Evolutionary conservation across 2,797 vertebrate genomes (phyloP).

Genomic region (Melanotaenia trifasciata): DNA sequence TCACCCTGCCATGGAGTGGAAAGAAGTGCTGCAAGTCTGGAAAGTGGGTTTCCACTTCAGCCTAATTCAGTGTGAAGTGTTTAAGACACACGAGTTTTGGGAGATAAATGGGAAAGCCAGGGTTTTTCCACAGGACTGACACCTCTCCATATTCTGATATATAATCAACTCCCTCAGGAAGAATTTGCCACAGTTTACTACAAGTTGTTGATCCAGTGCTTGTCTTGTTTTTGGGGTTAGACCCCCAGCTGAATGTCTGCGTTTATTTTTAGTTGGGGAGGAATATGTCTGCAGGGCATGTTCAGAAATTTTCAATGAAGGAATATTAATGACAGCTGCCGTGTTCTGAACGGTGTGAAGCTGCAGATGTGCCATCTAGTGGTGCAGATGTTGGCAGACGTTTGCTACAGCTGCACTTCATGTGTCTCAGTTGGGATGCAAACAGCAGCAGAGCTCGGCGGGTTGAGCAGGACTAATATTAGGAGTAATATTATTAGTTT

Average conservation of each 20-base stretch:
- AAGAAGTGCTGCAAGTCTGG: slow-evolving; percentile 60
- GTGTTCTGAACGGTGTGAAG: neutral
- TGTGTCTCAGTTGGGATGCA: neutral
- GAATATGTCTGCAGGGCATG: slow-evolving; percentile 7
- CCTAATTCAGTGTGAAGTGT: slow-evolving; percentile 75
- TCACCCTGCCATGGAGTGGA: slow-evolving; percentile 60
- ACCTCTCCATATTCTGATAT: slow-evolving; percentile 42
- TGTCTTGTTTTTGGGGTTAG: slow-evolving; percentile 11
- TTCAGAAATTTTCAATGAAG: slow-evolving; percentile 18
- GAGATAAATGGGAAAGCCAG: slow-evolving; percentile 62
- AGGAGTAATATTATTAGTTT: no score
- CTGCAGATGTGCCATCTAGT: slow-evolving; percentile 67
- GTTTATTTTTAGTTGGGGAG: slow-evolving; percentile 3
- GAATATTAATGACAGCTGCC: slow-evolving; percentile 36
- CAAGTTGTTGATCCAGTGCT: slow-evolving; percentile 21
- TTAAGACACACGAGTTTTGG: slow-evolving; percentile 54
- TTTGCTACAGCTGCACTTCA: slow-evolving; percentile 37
- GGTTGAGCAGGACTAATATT: no score
- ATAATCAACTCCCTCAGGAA: slow-evolving; percentile 24
- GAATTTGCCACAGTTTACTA: slow-evolving; percentile 14
- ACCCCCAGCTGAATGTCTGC: slow-evolving; percentile 4
- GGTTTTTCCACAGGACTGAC: slow-evolving; percentile 47
- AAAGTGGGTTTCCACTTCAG: slow-evolving; percentile 66
- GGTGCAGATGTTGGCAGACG: slow-evolving; percentile 63
- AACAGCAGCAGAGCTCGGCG: no score